Evolutionary conservation across 2,888 invertebrate genomes (phyloP), one percentile per base, ranked within the genome.

Genomic region (Lochmaea capreae): DNA sequence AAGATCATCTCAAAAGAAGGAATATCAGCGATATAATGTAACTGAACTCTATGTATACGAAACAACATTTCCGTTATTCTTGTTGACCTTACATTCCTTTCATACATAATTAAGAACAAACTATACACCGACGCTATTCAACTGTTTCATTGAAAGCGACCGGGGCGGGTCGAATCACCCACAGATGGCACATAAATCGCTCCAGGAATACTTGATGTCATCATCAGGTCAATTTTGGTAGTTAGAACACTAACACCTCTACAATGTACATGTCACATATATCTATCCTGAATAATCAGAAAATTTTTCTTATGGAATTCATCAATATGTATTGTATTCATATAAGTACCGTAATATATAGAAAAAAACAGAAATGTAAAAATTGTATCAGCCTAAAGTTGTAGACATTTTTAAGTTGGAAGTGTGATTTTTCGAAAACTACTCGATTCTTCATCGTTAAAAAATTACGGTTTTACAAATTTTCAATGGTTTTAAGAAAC

Each of bases 181-280:
- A 81, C 86, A 87, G 87, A 86, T 86, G 86, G 85, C 85, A 83
- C 84, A 87, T 87, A 87, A 86, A 87, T 86, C 85, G 84, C 81
- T 77, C 81, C 79, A 79, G 80, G 82, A 83, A 85, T 84, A 86
- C 86, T 86, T 84, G 85, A 86, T 86, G 87, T 84, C 87, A 85
- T 79, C 80, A 81, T 77, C 86, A 87, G 87, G 78, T 80, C 81
- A 78, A 76, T 75, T 69, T 61, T 52, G 39, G 46, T 18, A n/a
- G 49, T 62, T 52, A 39, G 62, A 26, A 69, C 52, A 63, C 62
- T 63, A 75, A 72, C 67, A 70, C 70, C 70, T 72, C 58, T 26
- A 54, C 59, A 58, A 49, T 14, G 26, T 26, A 33, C 42, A 59
- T 43, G 62, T 42, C 42, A 39, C 62, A 63, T 63, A 63, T 63